phyloP scores from a whole-genome alignment of 2,888 invertebrate species.

The Apodemia duryi region DNA sequence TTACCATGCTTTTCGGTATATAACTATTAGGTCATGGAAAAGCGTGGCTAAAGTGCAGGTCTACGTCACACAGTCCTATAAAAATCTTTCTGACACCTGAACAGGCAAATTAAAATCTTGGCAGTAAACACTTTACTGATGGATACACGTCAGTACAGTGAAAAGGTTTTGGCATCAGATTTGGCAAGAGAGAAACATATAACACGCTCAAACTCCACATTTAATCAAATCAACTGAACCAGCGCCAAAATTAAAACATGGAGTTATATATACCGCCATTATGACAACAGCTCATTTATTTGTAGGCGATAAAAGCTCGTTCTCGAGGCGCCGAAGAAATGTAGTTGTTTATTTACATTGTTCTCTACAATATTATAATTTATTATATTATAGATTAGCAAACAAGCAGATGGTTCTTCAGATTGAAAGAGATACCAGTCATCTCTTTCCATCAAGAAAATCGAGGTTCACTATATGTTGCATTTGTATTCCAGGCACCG shows the following conservation, averaged over 20 bases:
- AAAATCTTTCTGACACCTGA: not conserved
- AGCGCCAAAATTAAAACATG: conserved; percentile 30
- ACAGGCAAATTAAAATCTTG: not conserved
- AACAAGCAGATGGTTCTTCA: too few relatives aligned
- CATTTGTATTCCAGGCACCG: too few relatives aligned
- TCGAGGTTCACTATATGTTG: too few relatives aligned
- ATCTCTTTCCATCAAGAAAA: too few relatives aligned
- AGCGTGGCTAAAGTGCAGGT: too few relatives aligned
- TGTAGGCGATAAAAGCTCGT: not conserved
- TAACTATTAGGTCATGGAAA: too few relatives aligned
- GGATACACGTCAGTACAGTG: conserved; percentile 20
- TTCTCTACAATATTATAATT: not conserved
- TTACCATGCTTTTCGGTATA: too few relatives aligned
- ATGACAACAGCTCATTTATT: conserved; percentile 5
- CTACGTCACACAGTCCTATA: too few relatives aligned
- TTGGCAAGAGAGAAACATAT: conserved; percentile 30
- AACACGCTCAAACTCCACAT: conserved; percentile 23
- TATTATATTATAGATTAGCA: not conserved
- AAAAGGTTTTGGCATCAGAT: conserved; percentile 36
- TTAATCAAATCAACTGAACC: conserved; percentile 33
- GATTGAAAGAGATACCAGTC: too few relatives aligned
- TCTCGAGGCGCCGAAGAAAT: conserved; percentile 3
- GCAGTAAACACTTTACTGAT: not conserved
- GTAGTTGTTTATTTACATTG: not conserved
- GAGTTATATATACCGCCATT: conserved; percentile 12